Base-by-base conservation (phyloP, 2,888 invertebrate genomes). In the Eupelmus urozonus region DNA sequence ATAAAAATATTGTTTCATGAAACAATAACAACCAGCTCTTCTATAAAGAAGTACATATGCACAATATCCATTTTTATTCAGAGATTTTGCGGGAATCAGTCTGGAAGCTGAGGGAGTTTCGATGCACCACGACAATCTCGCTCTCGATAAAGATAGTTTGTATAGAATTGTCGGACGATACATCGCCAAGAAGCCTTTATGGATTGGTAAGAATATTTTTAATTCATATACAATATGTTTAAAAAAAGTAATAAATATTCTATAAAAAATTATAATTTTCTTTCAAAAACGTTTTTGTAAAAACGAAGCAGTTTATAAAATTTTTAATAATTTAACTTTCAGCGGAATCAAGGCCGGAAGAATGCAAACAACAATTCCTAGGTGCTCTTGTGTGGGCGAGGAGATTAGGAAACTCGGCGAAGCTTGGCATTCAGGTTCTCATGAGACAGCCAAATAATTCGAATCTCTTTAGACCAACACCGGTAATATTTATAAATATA, bases 391-490 rank as follows among this genome's bases (percentile, higher is more conserved):
- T 93, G 69, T 96, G 95, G 94, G 92, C 95, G 23, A 92, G 93
- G 82, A 93, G 94, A 81, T 90, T 96, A 23, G 96, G 96, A 0
- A 92, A 93, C 77, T 92, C 95, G 0, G 96, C 96, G 0, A 92
- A 91, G 85, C 91, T 92, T 23, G 96, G 96, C 0, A 93, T 94
- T 83, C 91, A 94, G 49, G 94, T 95, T 0, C 91, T 96, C 79
- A 94, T 95, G 87, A 92, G 94, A 81, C 94, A 95, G 82, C 91
- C 94, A 1, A 89, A 92, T 27, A 90, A 92, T 4, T 89, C 92
- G 0, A 93, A 94, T 80, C 89, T 95, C 67, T 92, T 92, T 83
- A 90, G 91, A 40, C 93, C 94, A 4, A 93, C 93, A 29, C 92
- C 94, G 84, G 95, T 94, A 87, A 55, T 59, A n/a, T 34, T 29